Conservation (phyloP, 2,797 vertebrate genomes). For the Threskiornis aethiopicus region DNA sequence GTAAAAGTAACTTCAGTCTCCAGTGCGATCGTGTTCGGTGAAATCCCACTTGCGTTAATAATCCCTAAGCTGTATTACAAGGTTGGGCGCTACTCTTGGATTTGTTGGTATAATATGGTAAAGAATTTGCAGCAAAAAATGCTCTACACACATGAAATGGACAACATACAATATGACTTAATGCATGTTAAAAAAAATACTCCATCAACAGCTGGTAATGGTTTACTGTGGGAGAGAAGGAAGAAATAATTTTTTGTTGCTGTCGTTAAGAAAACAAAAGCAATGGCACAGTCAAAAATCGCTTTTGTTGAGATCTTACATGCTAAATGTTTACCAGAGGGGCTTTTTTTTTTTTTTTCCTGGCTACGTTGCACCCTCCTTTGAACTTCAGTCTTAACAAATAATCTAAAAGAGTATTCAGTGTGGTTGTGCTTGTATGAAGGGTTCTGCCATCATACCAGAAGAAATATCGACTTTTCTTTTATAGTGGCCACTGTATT, state of each 20-base stretch:
- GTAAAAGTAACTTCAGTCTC: neutral
- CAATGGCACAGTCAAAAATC: constrained; percentile 45
- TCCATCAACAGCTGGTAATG: constrained; percentile 43
- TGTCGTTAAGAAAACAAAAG: constrained; percentile 59
- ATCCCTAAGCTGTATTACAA: neutral
- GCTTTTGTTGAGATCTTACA: constrained; percentile 52
- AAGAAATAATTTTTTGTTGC: constrained; percentile 32
- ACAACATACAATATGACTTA: constrained; percentile 22
- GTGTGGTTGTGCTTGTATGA: constrained; percentile 21
- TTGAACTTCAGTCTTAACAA: constrained; percentile 47
- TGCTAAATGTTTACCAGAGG: constrained; percentile 56
- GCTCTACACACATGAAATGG: constrained; percentile 35
- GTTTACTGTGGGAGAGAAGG: constrained; percentile 44
- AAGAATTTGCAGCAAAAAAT: constrained; percentile 44
- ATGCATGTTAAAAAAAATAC: constrained; percentile 11
- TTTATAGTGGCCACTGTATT: neutral
- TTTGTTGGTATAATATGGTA: neutral
- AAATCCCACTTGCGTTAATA: neutral
- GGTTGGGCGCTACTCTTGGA: neutral
- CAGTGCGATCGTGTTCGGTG: rapidly evolving
- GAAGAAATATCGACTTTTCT: constrained; percentile 26
- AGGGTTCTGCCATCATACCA: neutral
- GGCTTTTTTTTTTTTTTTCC: neutral
- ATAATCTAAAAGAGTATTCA: constrained; percentile 31
- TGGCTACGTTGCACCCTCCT: constrained; percentile 4